These are phyloP conservation scores for Scomber japonicus DNA, from an alignment of 2,113 vertebrate species.

Conservation along the genomic window DNA sequence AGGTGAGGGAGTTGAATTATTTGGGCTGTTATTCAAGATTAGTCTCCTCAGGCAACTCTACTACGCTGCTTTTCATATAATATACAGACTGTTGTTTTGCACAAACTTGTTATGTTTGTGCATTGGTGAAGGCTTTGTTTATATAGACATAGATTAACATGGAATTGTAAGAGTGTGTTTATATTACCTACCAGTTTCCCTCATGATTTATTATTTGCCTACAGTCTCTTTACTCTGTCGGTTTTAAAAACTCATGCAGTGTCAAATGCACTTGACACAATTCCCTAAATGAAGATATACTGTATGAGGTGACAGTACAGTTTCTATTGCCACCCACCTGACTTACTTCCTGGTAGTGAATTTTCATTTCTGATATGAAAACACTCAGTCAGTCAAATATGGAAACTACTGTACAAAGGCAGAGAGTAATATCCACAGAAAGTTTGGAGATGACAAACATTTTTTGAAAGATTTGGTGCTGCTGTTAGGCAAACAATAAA, in stretches of 20 bases:
- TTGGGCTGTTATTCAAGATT: slow-evolving; percentile 26
- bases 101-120: neutral
- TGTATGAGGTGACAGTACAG: neutral
- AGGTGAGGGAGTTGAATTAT: slow-evolving; percentile 5
- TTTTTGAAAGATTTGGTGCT: too few species aligned
- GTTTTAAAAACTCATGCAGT: neutral
- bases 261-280: neutral
- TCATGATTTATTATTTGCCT: neutral
- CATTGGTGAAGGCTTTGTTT: neutral
- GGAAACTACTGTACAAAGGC: too few species aligned
- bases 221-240: neutral
- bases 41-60: neutral
- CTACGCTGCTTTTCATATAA: neutral
- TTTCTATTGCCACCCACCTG: neutral
- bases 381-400: too few species aligned
- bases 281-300: neutral
- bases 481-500: too few species aligned
- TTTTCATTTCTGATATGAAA: neutral
- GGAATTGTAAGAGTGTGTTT: slow-evolving; percentile 1
- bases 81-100: neutral
- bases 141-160: neutral
- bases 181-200: neutral
- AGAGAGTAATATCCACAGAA: too few species aligned
- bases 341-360: neutral
- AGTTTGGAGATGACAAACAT: too few species aligned